Evolutionary conservation across 2,113 vertebrate genomes (phyloP).

Genomic region (Microcebus lehilahytsara): DNA sequence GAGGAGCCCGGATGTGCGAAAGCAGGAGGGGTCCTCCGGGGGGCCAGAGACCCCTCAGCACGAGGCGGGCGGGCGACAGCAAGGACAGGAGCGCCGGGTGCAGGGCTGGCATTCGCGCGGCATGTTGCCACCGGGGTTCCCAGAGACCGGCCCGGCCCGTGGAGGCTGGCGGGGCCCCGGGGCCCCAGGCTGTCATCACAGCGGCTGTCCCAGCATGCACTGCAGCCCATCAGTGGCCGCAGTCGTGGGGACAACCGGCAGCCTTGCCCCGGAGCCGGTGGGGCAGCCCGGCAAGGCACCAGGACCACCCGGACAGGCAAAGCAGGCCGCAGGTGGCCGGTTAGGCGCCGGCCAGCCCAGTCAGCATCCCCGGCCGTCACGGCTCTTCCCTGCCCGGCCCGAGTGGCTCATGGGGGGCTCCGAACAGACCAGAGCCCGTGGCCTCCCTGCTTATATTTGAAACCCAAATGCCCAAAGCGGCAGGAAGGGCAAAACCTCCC

Average conservation of each 20-base stretch:
- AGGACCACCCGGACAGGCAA: no score
- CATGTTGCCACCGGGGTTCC: accelerated
- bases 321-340: accelerated
- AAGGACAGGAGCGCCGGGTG: not conserved
- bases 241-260: accelerated
- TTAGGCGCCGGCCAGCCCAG: accelerated
- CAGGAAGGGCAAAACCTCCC: no score
- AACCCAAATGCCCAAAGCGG: not conserved
- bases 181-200: accelerated
- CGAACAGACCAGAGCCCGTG: accelerated
- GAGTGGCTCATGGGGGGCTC: accelerated
- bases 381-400: accelerated
- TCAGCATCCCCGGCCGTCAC: accelerated
- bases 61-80: not conserved
- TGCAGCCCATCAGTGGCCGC: accelerated
- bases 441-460: accelerated
- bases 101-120: accelerated
- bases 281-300: accelerated
- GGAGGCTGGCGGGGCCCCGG: not conserved
- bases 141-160: accelerated
- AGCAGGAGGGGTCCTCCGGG: not conserved
- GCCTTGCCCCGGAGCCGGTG: not conserved
- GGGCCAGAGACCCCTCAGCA: not conserved
- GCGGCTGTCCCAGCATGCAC: accelerated
- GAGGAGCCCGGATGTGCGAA: not conserved